Evolutionary conservation across 2,888 invertebrate species (phyloP), one percentile per base, ranked within the genome.

Genomic region (Bembecia ichneumoniformis): DNA sequence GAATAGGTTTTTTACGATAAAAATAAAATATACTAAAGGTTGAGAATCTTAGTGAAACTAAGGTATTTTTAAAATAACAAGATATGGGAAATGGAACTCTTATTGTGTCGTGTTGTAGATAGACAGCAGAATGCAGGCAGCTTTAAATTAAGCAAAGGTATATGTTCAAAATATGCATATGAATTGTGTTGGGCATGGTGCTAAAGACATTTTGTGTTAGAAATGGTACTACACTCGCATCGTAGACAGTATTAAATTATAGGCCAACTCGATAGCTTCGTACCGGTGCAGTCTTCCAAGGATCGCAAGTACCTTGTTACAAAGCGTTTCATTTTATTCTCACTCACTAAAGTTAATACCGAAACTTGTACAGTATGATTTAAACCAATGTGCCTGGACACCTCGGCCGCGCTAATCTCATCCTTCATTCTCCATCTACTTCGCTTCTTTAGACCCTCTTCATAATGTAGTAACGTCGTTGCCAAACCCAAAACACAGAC

Each of bases 401-500:
- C 35, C 58, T 57, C 52, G 64, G 61, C 64, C 57, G 58, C 58
- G 58, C 28, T 28, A 55, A 55, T 57, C 55, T 53, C 35, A 49
- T 54, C 46, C 51, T 50, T 45, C 48, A 7, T 45, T 47, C 46
- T 50, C 40, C n/a, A 40, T 40, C 11, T 13, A 40, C 11, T 40
- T 14, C 14, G 40, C 40, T 40, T 40, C 40, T 40, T 40, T 14
- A 9, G 14, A 40, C 40, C 40, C 40, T 40, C n/a, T 40, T 40
- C 14, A 63, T 73, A 74, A 74, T 28, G 72, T 56, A 69, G 71
- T 73, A 77, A 80, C 70, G 70, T 81, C 73, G 83, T 78, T 82
- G 86, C 84, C 84, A 86, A 86, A 82, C 77, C 77, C 74, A 64
- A 28, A 77, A 70, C 61, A 84, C 84, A 83, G 84, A 86, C 80